Conservation (phyloP, 2,113 vertebrate genomes). For the Anoplopoma fimbria region DNA sequence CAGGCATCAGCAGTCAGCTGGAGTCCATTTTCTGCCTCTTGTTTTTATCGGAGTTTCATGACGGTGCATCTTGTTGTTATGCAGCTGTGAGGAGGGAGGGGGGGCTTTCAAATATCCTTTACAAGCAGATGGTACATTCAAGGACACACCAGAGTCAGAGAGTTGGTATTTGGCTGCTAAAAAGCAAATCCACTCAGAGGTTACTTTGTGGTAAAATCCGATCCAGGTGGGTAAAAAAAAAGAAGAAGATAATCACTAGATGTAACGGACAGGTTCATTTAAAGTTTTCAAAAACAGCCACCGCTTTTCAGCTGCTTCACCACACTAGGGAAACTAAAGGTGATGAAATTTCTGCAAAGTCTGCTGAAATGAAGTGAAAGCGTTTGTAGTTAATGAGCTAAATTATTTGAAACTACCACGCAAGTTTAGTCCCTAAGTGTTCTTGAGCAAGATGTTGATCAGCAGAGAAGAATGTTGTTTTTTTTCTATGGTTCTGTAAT, state of each 20-base stretch:
- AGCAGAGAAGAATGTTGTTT: background rate
- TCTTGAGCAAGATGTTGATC: background rate
- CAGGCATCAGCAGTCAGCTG: background rate
- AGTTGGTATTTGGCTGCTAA: background rate
- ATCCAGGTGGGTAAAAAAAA: background rate
- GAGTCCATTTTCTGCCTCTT: background rate
- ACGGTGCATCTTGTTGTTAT: background rate
- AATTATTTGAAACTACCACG: background rate
- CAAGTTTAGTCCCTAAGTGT: background rate
- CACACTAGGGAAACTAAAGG: background rate
- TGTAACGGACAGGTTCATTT: background rate
- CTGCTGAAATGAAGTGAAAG: background rate
- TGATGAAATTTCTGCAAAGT: background rate
- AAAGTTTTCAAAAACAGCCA: background rate
- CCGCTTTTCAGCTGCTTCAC: background rate
- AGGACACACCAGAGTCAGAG: background rate
- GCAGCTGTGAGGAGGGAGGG: background rate
- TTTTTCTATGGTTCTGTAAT: background rate
- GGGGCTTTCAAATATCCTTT: background rate
- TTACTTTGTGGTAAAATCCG: background rate
- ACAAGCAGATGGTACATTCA: conserved; percentile 7
- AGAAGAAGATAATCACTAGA: background rate
- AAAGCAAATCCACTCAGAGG: background rate
- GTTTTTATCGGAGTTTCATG: background rate
- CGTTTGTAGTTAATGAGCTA: background rate